Evolutionary conservation across 2,888 invertebrate species (phyloP), one percentile per base, ranked within the genome.

Genomic region (Diarsia dahlii): DNA sequence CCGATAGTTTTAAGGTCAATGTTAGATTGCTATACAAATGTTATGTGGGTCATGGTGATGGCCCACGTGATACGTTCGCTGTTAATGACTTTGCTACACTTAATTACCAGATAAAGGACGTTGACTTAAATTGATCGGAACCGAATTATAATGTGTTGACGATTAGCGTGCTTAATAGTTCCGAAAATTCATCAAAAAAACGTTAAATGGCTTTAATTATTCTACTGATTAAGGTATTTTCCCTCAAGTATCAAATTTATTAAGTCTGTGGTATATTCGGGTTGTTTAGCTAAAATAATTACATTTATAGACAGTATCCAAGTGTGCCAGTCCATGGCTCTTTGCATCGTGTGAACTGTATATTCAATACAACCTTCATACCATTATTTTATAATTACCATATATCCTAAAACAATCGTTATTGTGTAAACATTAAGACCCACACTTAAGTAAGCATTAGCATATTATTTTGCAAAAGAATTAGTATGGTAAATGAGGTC

Each of bases 21-120:
- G 87, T 88, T 90, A 90, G 85, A 90, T 85, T 87, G 90, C 88
- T 84, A 85, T 60, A 81, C 85, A 86, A 82, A 82, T 88, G 80
- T 75, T 87, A 95, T 92, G 91, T 95, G 84, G 95, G 95, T 95
- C 95, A 95, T 93, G 95, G 95, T 79, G 89, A 89, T 87, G 68
- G 86, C 87, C 89, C 89, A 91, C 87, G 90, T 91, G 92, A 91
- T 92, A 87, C 87, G 88, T 93, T 91, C 90, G 91, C 90, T 86
- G 81, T 84, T 93, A 94, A 94, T 92, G 89, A 92, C 89, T 84
- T 87, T 84, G 87, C 76, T 88, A 87, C 87, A 87, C 80, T 90
- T 93, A 93, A 93, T 93, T 92, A 90, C 73, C 75, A 85, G 83
- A 86, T 86, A 91, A 91, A 92, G 90, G 92, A 92, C 94, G 88